A percentile compares a stretch with the other conserved stretches of the same genome.
phyloP scores from a whole-genome alignment of 2,113 vertebrate species.

The Gracilinanus agilis region DNA sequence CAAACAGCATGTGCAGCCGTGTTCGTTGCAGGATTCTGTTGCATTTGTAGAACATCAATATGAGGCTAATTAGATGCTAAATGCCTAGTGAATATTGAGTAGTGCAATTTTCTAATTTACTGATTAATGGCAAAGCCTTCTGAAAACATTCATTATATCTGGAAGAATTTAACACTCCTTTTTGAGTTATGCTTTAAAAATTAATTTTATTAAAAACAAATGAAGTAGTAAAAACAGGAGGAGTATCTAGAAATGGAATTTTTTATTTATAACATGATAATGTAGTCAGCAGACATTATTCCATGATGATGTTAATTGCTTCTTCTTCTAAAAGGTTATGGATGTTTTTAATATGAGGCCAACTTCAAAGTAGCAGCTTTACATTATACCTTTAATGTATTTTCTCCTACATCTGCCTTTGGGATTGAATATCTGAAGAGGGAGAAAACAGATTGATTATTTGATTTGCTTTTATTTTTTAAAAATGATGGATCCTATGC shows the following conservation, averaged over 20 bases:
- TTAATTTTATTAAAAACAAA: slow-evolving; percentile 73
- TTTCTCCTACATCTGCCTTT: slow-evolving; percentile 50
- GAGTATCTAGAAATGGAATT: slow-evolving; percentile 45
- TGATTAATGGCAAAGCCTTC: slow-evolving; percentile 78
- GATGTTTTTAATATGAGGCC: slow-evolving; percentile 54
- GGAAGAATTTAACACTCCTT: slow-evolving; percentile 67
- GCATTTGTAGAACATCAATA: slow-evolving; percentile 65
- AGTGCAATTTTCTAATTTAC: slow-evolving; percentile 77
- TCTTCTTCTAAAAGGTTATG: slow-evolving; percentile 45
- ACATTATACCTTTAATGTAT: background rate
- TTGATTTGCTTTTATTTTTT: background rate
- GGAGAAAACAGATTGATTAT: background rate
- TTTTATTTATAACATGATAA: slow-evolving; percentile 43
- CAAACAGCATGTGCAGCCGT: slow-evolving; percentile 10
- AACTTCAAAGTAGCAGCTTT: slow-evolving; percentile 43
- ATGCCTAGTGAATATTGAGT: slow-evolving; percentile 65
- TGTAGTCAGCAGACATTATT: slow-evolving; percentile 48
- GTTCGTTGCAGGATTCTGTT: slow-evolving; percentile 6
- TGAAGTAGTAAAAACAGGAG: slow-evolving; percentile 56
- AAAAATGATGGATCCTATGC: background rate
- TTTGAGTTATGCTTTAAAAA: slow-evolving; percentile 61
- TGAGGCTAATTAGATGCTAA: slow-evolving; percentile 77
- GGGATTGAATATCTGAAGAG: slow-evolving; percentile 35
- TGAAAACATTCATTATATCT: slow-evolving; percentile 77
- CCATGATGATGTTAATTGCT: slow-evolving; percentile 54